Evolutionary conservation across 2,888 invertebrate genomes (phyloP), one percentile per base, ranked within the genome.

Genomic region (Lagria hirta): DNA sequence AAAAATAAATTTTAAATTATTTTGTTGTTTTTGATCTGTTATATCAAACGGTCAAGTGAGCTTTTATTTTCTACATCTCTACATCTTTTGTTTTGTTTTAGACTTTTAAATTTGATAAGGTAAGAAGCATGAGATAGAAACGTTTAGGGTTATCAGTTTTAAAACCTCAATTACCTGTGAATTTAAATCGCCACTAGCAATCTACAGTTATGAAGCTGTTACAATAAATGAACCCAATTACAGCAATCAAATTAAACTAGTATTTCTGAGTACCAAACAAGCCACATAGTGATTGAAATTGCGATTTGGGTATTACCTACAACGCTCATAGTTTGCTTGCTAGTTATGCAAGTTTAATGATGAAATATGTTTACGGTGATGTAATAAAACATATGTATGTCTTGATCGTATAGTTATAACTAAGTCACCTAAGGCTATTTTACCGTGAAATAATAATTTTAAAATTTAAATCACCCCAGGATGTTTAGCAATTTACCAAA

Each of bases 181-280:
- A n/a, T n/a, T n/a, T n/a, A n/a, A n/a, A n/a, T n/a, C n/a, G n/a
- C n/a, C n/a, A n/a, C n/a, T n/a, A n/a, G n/a, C n/a, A n/a, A n/a
- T n/a, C n/a, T n/a, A n/a, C n/a, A n/a, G n/a, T n/a, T n/a, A n/a
- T n/a, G n/a, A n/a, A n/a, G n/a, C n/a, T n/a, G n/a, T n/a, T n/a
- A n/a, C n/a, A 14, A 43, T 43, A 43, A 43, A 43, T 43, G 36
- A 43, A 43, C 30, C 43, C 43, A 43, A 43, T 43, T 43, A 43
- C 36, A 37, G 37, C 43, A 32, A 37, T 32, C 29, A 32, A 43
- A 43, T 43, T 43, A 36, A 43, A 37, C 36, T 28, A 37, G 43
- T 24, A 36, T 37, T 43, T 37, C 36, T 34, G 37, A 37, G 43
- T 32, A 37, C 21, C 43, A 43, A 43, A 43, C 43, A 37, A 32